These are phyloP conservation scores for Pandemis corylana DNA, from an alignment of 2,888 invertebrate genomes.

Conservation along the genomic window DNA sequence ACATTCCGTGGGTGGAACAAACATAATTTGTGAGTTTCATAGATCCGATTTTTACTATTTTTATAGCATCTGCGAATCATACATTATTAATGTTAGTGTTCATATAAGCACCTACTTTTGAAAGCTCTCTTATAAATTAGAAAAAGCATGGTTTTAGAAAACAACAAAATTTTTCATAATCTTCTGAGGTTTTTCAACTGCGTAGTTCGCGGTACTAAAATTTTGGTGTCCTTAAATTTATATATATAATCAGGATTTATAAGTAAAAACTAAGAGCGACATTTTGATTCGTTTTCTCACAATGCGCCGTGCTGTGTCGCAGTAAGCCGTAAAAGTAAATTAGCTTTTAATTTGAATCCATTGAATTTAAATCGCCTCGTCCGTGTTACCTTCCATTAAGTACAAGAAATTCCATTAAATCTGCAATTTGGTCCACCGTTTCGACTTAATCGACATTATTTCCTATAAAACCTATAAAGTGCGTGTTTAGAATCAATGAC, in stretches of 20 bases:
- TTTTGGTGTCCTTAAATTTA: neutral
- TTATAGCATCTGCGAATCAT: no score
- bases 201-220: neutral
- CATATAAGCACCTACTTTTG: no score
- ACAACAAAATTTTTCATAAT: no score
- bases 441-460: neutral
- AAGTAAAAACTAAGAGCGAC: neutral
- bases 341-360: slow-evolving; percentile 2
- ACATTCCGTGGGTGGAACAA: no score
- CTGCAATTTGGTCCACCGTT: neutral
- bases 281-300: neutral
- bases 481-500: neutral
- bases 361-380: slow-evolving; percentile 4
- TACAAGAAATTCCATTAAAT: slow-evolving; percentile 2
- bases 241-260: neutral
- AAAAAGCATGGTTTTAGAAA: no score
- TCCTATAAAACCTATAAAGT: neutral
- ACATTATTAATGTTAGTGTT: no score
- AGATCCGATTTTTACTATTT: no score
- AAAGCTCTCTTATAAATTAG: no score
- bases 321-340: slow-evolving; percentile 1
- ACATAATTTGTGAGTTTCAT: no score
- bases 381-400: neutral
- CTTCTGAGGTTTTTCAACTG: no score
- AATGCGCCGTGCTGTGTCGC: neutral